Evolutionary conservation across 2,113 vertebrate genomes (phyloP), one percentile per base, ranked within the genome.

Genomic region (Sula dactylatra): DNA sequence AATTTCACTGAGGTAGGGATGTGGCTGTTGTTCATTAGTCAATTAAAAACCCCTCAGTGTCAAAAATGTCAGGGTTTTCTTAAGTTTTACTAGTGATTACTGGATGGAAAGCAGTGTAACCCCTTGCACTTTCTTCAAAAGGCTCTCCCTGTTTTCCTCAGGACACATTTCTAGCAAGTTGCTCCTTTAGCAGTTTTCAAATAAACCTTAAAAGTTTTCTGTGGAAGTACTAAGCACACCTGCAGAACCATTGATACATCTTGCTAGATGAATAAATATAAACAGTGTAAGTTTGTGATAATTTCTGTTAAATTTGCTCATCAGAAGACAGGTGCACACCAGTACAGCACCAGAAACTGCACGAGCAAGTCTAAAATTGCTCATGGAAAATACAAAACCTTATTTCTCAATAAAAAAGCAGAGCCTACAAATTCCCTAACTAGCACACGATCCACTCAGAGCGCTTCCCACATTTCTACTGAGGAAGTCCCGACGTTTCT

Each of bases 361-460:
- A 18, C 2, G 3, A 38, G 42, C 27, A 82, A 21, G 7, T 9
- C 27, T 36, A 14, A 17, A 50, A 61, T 1, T 13, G 15, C 56
- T 31, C 8, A 38, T 3, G 8, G 38, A 50, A 77, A 44, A 66
- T 0, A 34, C 13, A 32, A 64, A 64, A 16, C 24, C 47, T 24
- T n/a, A 4, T 58, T 56, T 66, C 7, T 36, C 21, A 31, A 2
- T 4, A 9, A 6, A 52, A 15, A 47, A 74, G 42, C 36, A 22
- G 49, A 64, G 36, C 36, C 55, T 26, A 10, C 5, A 13, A 0
- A 5, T 13, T 22, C 55, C 59, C 36, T 6, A 22, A 38, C 52
- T 19, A 1, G 6, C 22, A 12, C 15, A 17, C 22, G 3, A 42
- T 3, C n/a, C 25, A 2, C 22, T 34, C 8, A 8, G 7, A 66